A percentile compares a stretch with the other conserved stretches of the same genome.
phyloP scores from a whole-genome alignment of 2,888 invertebrate genomes.

The Phanerotoma sp. region DNA sequence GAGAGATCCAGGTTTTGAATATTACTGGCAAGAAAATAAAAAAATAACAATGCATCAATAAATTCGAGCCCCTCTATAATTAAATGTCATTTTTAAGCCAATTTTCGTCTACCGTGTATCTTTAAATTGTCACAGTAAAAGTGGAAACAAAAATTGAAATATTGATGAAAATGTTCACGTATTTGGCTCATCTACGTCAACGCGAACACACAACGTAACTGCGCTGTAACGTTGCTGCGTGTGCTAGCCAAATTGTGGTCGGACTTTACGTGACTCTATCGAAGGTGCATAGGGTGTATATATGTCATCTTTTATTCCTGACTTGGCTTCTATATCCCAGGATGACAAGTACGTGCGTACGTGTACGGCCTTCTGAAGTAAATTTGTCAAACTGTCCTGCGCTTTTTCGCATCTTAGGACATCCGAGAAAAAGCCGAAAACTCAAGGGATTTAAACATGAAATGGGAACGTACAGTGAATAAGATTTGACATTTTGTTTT shows the following conservation, averaged over 20 bases:
- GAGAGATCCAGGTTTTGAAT: too few species aligned
- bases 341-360: slow-evolving; percentile 26
- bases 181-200: slow-evolving; percentile 12
- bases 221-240: too few species aligned
- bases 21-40: too few species aligned
- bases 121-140: slow-evolving; percentile 7
- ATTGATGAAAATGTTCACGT: slow-evolving; percentile 24
- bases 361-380: slow-evolving; percentile 34
- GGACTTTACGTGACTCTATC: slow-evolving; percentile 33
- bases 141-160: slow-evolving; percentile 12
- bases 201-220: background rate
- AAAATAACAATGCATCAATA: too few species aligned
- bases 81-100: too few species aligned
- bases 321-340: slow-evolving; percentile 18
- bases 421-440: background rate
- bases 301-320: slow-evolving; percentile 25
- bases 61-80: too few species aligned
- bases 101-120: too few species aligned
- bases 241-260: slow-evolving; percentile 23
- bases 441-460: background rate
- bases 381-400: slow-evolving; percentile 32
- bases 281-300: slow-evolving; percentile 24
- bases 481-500: too few species aligned
- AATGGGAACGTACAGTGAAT: background rate
- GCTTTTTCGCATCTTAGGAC: slow-evolving; percentile 6